Conservation (phyloP, 2,113 vertebrate genomes). For the Silurus glanis region DNA sequence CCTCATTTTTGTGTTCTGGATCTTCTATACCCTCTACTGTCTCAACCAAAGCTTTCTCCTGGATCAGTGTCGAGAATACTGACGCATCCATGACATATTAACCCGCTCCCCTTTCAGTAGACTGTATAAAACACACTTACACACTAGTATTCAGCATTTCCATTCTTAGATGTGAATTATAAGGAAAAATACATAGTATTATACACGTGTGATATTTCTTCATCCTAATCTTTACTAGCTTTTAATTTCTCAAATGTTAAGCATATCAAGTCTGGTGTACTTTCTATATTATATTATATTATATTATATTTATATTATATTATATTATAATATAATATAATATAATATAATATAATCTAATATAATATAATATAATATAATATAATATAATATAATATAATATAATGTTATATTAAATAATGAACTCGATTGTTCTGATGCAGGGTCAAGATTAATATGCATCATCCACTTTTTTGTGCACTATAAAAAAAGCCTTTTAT, state of each 20-base stretch:
- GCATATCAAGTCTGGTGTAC: neutral
- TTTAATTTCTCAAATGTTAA: neutral
- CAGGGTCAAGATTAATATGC: neutral
- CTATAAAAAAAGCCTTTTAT: neutral
- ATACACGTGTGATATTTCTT: neutral
- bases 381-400: too few species aligned
- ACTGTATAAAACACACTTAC: neutral
- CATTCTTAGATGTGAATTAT: neutral
- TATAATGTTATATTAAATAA: neutral
- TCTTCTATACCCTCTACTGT: neutral
- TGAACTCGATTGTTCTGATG: neutral
- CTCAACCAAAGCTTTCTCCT: neutral
- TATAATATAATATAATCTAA: too few species aligned
- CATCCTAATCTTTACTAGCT: neutral
- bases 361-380: too few species aligned
- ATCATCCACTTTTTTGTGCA: neutral
- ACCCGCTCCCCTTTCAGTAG: too few species aligned
- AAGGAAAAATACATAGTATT: neutral
- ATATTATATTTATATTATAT: too few species aligned
- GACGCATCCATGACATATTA: neutral
- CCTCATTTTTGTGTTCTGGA: conserved; percentile 11
- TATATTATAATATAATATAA: too few species aligned
- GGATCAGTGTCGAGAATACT: neutral
- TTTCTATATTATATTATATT: neutral
- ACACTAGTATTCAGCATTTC: neutral